Percentiles rank a stretch among this genome's conserved stretches.
These are phyloP conservation scores for Spodoptera frugiperda DNA, from an alignment of 1,140 invertebrate genomes.

Conservation along the genomic window DNA sequence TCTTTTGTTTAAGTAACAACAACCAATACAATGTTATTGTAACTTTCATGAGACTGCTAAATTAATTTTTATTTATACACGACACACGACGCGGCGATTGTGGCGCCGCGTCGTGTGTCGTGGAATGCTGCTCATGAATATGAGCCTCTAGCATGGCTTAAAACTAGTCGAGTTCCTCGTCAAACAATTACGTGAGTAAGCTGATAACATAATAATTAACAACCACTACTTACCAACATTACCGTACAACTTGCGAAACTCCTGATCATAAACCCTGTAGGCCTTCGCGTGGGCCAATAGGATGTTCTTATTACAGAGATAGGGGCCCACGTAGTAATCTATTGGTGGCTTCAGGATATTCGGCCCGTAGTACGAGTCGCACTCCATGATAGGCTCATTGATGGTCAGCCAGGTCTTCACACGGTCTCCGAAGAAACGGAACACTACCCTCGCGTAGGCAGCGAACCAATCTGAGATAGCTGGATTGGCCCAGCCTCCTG, in stretches of 20 bases:
- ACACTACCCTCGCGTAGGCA: slow-evolving; percentile 77
- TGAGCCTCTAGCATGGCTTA: too few relatives aligned
- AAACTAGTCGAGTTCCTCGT: too few relatives aligned
- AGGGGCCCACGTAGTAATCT: slow-evolving; percentile 65
- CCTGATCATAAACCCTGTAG: slow-evolving; percentile 58
- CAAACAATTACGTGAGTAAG: too few relatives aligned
- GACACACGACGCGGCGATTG: too few relatives aligned
- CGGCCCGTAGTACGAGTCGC: slow-evolving; percentile 73
- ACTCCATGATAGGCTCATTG: slow-evolving; percentile 70
- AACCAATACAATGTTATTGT: too few relatives aligned
- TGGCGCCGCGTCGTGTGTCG: too few relatives aligned
- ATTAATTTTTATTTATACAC: too few relatives aligned
- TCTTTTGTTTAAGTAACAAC: too few relatives aligned
- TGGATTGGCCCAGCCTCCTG: slow-evolving; percentile 87
- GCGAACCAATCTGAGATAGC: slow-evolving; percentile 79
- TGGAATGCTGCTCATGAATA: too few relatives aligned
- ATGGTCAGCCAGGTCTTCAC: slow-evolving; percentile 80
- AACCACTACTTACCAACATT: slow-evolving; percentile 68
- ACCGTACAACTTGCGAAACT: slow-evolving; percentile 45
- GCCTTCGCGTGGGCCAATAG: slow-evolving; percentile 62
- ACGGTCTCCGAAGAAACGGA: slow-evolving; percentile 74
- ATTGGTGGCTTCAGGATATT: slow-evolving; percentile 79
- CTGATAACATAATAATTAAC: too few relatives aligned
- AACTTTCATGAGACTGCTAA: too few relatives aligned
- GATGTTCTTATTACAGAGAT: slow-evolving; percentile 58